A percentile compares a stretch with the other conserved stretches of the same genome.
phyloP scores from a whole-genome alignment of 2,888 invertebrate species.

The Tubiluchus corallicola region DNA sequence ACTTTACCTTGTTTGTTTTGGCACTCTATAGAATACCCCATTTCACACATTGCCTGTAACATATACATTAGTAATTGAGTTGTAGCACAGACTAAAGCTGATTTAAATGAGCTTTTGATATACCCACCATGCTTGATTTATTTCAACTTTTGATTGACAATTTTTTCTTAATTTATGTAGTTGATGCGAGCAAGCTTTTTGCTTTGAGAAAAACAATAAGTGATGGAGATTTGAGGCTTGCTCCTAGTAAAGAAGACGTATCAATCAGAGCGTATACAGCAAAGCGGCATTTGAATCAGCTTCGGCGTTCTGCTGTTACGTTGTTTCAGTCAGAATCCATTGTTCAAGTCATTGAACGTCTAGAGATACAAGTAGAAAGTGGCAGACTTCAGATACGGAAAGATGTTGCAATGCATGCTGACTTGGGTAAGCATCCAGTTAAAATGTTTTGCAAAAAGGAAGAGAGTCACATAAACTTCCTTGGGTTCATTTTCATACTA shows the following conservation, averaged over 20 bases:
- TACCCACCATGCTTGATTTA: too few relatives aligned
- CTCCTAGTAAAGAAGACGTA: slow-evolving; percentile 28
- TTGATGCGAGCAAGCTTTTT: slow-evolving; percentile 22
- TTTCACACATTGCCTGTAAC: too few relatives aligned
- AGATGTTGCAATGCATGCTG: slow-evolving; percentile 60
- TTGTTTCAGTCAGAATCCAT: slow-evolving; percentile 44
- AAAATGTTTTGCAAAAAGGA: too few relatives aligned
- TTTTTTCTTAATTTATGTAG: too few relatives aligned
- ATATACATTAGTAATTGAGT: too few relatives aligned
- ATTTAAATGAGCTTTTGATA: too few relatives aligned
- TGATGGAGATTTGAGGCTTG: slow-evolving; percentile 15
- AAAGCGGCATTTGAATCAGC: slow-evolving; percentile 23
- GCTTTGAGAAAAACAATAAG: slow-evolving; percentile 14
- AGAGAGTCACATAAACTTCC: too few relatives aligned
- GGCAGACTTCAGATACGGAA: slow-evolving; percentile 50
- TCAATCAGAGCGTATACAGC: slow-evolving; percentile 28
- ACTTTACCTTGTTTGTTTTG: too few relatives aligned
- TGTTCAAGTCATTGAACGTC: slow-evolving; percentile 42
- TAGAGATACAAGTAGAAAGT: slow-evolving; percentile 50
- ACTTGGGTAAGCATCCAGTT: slow-evolving; percentile 44
- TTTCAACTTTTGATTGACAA: too few relatives aligned
- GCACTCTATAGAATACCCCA: too few relatives aligned
- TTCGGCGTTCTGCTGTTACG: slow-evolving; percentile 33
- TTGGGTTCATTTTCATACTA: too few relatives aligned
- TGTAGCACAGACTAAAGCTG: too few relatives aligned